Percentiles rank a stretch among this genome's conserved stretches.
Conservation (phyloP, 2,113 vertebrate genomes). For the Myiagra hebetior region DNA sequence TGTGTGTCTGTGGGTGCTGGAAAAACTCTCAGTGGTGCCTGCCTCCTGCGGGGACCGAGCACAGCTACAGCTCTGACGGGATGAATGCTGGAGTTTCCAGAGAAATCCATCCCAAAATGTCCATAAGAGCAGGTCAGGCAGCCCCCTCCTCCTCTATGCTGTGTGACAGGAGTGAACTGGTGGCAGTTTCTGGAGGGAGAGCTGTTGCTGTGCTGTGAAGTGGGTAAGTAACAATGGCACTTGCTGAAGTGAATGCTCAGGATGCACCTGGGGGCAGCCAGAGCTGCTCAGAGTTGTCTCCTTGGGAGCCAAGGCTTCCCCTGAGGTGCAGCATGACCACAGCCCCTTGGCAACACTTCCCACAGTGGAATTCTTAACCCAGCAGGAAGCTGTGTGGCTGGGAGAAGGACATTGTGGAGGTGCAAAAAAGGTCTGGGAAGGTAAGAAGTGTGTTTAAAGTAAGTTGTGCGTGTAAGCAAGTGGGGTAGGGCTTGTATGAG, state of each 20-base stretch:
- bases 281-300: not conserved
- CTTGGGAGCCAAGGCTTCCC: not conserved
- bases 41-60: not conserved
- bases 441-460: not conserved
- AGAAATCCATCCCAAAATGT: not conserved
- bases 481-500: not conserved
- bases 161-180: not conserved
- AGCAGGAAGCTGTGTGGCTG: not conserved
- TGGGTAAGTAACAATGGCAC: not conserved
- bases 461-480: not conserved
- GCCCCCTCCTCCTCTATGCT: fast-evolving
- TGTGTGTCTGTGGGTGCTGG: not conserved
- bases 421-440: not conserved
- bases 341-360: not conserved
- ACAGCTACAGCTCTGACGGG: not conserved
- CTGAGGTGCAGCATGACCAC: not conserved
- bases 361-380: not conserved
- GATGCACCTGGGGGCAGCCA: fast-evolving
- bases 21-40: not conserved
- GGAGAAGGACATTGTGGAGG: not conserved
- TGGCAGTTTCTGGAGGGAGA: not conserved
- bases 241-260: not conserved
- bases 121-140: fast-evolving
- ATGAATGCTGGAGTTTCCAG: not conserved
- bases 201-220: fast-evolving